phyloP scores from a whole-genome alignment of 2,113 vertebrate genomes.

The Lynx canadensis region DNA sequence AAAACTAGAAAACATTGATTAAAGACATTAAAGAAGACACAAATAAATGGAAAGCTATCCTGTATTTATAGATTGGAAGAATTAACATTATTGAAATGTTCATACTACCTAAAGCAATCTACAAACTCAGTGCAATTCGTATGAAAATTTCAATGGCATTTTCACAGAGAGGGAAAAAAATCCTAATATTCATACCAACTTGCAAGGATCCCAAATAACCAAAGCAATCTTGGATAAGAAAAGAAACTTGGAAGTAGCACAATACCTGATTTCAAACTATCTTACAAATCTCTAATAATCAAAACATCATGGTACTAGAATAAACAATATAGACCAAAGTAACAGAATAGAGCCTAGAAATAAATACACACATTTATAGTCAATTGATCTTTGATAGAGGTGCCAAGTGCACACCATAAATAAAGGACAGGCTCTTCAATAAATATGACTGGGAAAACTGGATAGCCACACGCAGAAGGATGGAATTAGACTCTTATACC shows the following conservation, averaged over 20 bases:
- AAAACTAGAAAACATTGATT: background rate
- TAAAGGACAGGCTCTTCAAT: background rate
- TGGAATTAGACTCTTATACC: background rate
- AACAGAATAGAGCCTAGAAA: background rate
- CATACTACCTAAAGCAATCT: background rate
- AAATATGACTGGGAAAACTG: background rate
- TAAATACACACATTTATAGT: background rate
- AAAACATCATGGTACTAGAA: background rate
- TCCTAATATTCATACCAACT: background rate
- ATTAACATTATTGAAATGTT: background rate
- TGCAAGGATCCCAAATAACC: background rate
- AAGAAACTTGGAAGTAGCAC: background rate
- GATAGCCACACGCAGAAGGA: background rate
- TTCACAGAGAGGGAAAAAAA: background rate
- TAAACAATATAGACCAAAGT: background rate
- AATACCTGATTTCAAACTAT: background rate
- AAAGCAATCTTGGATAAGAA: background rate
- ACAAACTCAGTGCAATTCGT: background rate
- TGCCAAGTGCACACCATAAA: background rate
- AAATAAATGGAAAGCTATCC: background rate
- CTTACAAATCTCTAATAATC: background rate
- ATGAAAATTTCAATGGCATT: background rate
- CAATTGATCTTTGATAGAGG: background rate
- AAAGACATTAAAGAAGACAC: background rate
- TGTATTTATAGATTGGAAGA: background rate